A percentile compares a stretch with the other conserved stretches of the same genome.
phyloP scores from a whole-genome alignment of 2,888 invertebrate genomes.

The Ennomos fuscantarius region DNA sequence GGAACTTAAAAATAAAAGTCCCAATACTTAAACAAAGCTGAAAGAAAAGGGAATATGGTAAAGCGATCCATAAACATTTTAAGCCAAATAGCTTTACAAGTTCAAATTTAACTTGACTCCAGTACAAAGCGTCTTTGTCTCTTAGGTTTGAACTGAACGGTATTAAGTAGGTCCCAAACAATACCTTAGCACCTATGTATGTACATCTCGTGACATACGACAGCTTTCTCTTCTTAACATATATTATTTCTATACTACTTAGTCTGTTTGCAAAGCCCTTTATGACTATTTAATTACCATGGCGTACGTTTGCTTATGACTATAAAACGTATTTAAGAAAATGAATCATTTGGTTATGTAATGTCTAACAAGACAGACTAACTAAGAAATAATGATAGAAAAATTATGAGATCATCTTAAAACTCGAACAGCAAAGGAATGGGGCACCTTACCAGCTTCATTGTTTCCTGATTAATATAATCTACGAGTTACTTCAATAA shows the following conservation, averaged over 20 bases:
- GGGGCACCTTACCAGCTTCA: no score
- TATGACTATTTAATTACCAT: constrained; percentile 37
- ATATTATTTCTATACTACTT: constrained; percentile 36
- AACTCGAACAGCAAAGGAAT: no score
- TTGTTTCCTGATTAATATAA: no score
- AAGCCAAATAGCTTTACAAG: constrained; percentile 18
- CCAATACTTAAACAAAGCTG: no score
- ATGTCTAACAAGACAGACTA: not conserved
- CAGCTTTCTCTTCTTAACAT: constrained; percentile 55
- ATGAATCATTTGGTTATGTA: constrained; percentile 25
- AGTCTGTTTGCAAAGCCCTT: constrained; percentile 41
- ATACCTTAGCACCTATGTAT: constrained; percentile 52
- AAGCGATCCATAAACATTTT: no score
- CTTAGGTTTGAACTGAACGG: constrained; percentile 4
- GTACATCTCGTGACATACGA: constrained; percentile 36
- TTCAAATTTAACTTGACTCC: constrained; percentile 5
- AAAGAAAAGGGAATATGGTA: no score
- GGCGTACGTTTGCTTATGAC: constrained; percentile 27
- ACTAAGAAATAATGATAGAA: not conserved
- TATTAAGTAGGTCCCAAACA: constrained; percentile 43
- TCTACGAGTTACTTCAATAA: no score
- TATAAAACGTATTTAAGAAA: constrained; percentile 23
- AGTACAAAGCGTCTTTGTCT: constrained; percentile 12
- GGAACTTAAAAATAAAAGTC: no score
- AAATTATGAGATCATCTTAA: not conserved